Evolutionary conservation across 37 sponge, comb jelly and placozoan species (phyloP).

Genomic region (Theonella swinhoei): DNA sequence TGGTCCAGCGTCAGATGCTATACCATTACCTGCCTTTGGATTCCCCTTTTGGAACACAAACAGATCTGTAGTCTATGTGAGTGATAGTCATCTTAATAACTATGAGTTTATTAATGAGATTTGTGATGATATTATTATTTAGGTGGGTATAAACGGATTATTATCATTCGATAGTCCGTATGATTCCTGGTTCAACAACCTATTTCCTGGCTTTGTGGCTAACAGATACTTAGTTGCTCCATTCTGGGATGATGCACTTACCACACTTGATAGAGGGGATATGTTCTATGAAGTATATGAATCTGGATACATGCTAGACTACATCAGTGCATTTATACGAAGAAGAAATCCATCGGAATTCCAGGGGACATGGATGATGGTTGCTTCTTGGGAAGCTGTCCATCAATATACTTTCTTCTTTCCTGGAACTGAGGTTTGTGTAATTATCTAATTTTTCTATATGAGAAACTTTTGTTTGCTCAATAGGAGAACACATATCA

Average conservation of each 20-base stretch:
- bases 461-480: background rate
- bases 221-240: conserved; percentile 46
- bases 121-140: no score
- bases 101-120: no score
- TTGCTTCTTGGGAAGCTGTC: background rate
- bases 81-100: no score
- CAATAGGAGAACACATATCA: conserved; percentile 53
- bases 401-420: background rate
- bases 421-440: background rate
- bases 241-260: conserved; percentile 64
- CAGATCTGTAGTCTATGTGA: conserved; percentile 34
- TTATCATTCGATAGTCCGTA: conserved; percentile 21
- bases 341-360: background rate
- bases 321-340: background rate
- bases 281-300: conserved; percentile 47
- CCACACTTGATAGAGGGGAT: conserved; percentile 15
- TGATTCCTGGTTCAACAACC: background rate
- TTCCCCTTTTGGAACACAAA: conserved; percentile 35
- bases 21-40: background rate
- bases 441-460: no score
- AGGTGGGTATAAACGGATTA: conserved; percentile 59
- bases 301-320: background rate
- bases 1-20: background rate
- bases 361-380: background rate
- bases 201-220: background rate